Evolutionary conservation across 2,113 vertebrate genomes (phyloP).

Genomic region (Mus pahari): DNA sequence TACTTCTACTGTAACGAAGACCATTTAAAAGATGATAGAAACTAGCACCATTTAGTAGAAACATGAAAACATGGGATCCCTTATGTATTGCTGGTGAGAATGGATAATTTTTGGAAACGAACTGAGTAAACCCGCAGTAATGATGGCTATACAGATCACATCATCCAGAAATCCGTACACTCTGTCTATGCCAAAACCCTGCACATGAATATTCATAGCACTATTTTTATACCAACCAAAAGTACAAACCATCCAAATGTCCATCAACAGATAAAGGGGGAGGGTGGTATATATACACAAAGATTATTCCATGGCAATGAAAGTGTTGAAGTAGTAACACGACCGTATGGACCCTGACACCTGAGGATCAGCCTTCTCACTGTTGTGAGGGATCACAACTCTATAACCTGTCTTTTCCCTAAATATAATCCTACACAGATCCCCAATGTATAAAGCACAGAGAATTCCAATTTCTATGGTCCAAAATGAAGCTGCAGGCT

Average conservation of each 20-base stretch:
- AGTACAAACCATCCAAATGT: not conserved
- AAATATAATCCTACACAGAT: not conserved
- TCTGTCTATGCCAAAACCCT: not conserved
- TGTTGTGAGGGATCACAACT: not conserved
- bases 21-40: not conserved
- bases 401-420: rapidly evolving
- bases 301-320: not conserved
- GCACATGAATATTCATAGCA: not conserved
- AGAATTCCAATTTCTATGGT: not conserved
- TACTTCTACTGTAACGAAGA: not conserved
- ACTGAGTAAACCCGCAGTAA: not conserved
- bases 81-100: not conserved
- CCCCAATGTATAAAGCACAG: not conserved
- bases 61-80: not conserved
- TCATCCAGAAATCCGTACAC: not conserved
- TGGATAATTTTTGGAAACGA: not conserved
- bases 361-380: not conserved
- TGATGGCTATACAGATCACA: not conserved
- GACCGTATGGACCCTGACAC: not conserved
- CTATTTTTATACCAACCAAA: not conserved
- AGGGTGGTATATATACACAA: not conserved
- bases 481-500: not conserved
- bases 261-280: not conserved
- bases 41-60: not conserved
- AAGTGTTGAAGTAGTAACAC: not conserved